Base-by-base conservation (phyloP, 2,797 vertebrate species). In the Heliangelus exortis region DNA sequence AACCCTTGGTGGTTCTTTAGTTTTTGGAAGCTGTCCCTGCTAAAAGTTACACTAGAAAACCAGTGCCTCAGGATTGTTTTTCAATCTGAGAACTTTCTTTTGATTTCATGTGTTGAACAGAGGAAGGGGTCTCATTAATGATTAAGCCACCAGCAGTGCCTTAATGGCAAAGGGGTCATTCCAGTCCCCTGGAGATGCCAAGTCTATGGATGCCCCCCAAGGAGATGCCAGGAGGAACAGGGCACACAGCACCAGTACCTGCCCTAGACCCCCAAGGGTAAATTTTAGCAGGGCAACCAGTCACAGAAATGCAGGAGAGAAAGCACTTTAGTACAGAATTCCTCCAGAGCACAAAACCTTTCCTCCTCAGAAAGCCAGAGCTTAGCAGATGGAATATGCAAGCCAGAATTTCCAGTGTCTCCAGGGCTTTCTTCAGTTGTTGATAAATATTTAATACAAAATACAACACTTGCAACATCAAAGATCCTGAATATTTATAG, bases 91-190 rank as follows among this genome's bases (percentile, higher is more conserved):
- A 22, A n/a, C 18, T 55, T 53, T 10, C 19, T 22, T 48, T 48
- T 11, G 4, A 41, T 41, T 41, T 41, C 8, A 34, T 50, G 26
- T 4, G 50, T 3, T 34, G 43, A 68, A 25, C 3, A 12, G 63
- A 14, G 58, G 17, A 33, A 43, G 16, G 39, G 29, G 57, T 25
- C 23, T 23, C 22, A 50, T 39, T n/a, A 69, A 57, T 51, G 28
- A 58, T 7, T 9, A 50, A 81, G 33, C n/a, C 43, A 91, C 17
- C 8, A 16, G 50, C 51, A 68, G 23, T 4, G 25, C 41, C 50
- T 50, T 15, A 36, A 2, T 5, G 15, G 29, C 29, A 31, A 61
- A 0, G 0, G 50, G 31, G 26, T 50, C 34, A 20, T 28, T 63
- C 45, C 28, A 58, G 53, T 31, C 47, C 53, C 17, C 6, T 36